phyloP scores from a whole-genome alignment of 2,888 invertebrate genomes.

The Oscheius sp. region DNA sequence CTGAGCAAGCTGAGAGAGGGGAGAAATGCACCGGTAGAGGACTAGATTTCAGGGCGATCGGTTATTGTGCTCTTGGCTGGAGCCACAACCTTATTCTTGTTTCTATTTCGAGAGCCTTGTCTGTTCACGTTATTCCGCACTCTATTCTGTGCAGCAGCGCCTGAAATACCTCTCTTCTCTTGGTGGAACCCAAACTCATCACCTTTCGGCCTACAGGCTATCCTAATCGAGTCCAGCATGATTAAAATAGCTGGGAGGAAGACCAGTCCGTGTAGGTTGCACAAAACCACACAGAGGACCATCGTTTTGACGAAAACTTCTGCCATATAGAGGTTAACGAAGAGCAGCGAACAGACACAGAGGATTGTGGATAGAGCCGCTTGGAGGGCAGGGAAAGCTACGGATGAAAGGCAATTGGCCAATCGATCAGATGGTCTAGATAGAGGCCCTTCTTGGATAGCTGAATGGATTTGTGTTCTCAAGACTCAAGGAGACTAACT shows the following conservation, averaged over 20 bases:
- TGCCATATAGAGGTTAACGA: slow-evolving; percentile 68
- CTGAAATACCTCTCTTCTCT: neutral
- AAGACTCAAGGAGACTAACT: slow-evolving; percentile 38
- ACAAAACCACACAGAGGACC: slow-evolving; percentile 66
- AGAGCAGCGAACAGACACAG: slow-evolving; percentile 64
- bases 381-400: slow-evolving; percentile 58
- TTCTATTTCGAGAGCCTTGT: slow-evolving; percentile 35
- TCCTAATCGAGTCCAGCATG: slow-evolving; percentile 50
- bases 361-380: slow-evolving; percentile 62
- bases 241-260: slow-evolving; percentile 64
- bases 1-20: neutral
- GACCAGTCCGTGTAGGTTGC: slow-evolving; percentile 66
- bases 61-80: slow-evolving; percentile 51
- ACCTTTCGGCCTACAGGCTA: slow-evolving; percentile 51
- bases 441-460: slow-evolving; percentile 51
- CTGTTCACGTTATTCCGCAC: slow-evolving; percentile 21
- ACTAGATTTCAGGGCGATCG: slow-evolving; percentile 53
- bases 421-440: slow-evolving; percentile 52
- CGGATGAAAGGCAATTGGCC: slow-evolving; percentile 55
- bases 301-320: slow-evolving; percentile 66
- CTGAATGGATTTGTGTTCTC: too few relatives aligned
- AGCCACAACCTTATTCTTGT: slow-evolving; percentile 36
- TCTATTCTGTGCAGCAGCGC: slow-evolving; percentile 49
- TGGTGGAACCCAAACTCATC: neutral
- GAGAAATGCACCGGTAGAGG: slow-evolving; percentile 2